Percentiles rank a stretch among this genome's conserved stretches.
Evolutionary conservation across 2,113 vertebrate genomes (phyloP).

Genomic region (Mormyrus lacerda): DNA sequence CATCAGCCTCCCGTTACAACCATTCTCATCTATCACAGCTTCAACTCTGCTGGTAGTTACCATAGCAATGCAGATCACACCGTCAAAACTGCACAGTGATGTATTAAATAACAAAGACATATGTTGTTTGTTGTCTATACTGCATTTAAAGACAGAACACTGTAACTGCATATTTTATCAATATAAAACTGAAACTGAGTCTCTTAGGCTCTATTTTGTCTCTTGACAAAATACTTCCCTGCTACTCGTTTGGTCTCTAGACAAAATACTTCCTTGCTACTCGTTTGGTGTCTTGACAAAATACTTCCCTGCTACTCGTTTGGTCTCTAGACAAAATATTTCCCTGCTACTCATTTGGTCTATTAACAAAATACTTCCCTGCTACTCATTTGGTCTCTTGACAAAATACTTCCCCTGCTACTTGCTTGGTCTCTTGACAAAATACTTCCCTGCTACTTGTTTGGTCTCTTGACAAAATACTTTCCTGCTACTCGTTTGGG

Average conservation of each 20-base stretch:
- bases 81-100: conserved; percentile 49
- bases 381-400: too few relatives aligned
- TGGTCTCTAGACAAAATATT: too few relatives aligned
- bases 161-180: neutral
- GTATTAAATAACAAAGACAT: neutral
- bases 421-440: too few relatives aligned
- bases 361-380: too few relatives aligned
- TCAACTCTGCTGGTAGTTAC: conserved; percentile 49
- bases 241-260: neutral
- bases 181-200: neutral
- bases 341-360: neutral
- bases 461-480: too few relatives aligned
- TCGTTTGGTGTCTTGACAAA: too few relatives aligned
- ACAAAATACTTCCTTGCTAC: too few relatives aligned
- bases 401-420: too few relatives aligned
- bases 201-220: too few relatives aligned
- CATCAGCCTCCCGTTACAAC: neutral
- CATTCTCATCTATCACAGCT: neutral
- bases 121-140: neutral
- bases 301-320: neutral
- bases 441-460: too few relatives aligned
- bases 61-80: conserved; percentile 59
- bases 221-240: neutral
- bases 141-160: neutral
- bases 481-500: neutral